Conservation (phyloP, 2,113 vertebrate species). For the Galemys pyrenaicus region DNA sequence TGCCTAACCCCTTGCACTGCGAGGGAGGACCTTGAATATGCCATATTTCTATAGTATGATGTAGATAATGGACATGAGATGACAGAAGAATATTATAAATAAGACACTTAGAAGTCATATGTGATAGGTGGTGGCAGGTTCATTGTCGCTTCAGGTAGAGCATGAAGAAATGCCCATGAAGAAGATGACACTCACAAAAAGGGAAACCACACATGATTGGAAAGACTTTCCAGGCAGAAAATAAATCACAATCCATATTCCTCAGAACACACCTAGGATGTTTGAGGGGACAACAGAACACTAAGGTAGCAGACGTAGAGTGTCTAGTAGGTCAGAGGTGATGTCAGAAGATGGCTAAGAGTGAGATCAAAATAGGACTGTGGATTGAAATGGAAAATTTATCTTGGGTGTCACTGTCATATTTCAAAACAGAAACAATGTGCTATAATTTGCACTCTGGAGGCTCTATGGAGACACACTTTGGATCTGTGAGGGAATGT, state of each 20-base stretch:
- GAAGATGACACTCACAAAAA: neutral
- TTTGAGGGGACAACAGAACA: neutral
- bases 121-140: neutral
- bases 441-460: neutral
- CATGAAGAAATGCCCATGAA: neutral
- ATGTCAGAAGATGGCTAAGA: neutral
- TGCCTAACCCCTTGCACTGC: no score
- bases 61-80: neutral
- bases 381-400: neutral
- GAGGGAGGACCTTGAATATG: no score
- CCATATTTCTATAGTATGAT: neutral
- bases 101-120: neutral
- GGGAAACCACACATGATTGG: neutral
- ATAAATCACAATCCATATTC: neutral
- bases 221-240: neutral
- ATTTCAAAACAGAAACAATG: neutral
- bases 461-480: neutral
- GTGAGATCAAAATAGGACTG: neutral
- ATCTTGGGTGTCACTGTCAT: neutral
- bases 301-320: neutral
- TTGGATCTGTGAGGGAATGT: neutral
- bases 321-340: neutral
- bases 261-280: neutral
- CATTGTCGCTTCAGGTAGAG: neutral
- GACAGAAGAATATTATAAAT: neutral